Conservation (phyloP, 2,113 vertebrate genomes). For the Morphnarchus princeps region DNA sequence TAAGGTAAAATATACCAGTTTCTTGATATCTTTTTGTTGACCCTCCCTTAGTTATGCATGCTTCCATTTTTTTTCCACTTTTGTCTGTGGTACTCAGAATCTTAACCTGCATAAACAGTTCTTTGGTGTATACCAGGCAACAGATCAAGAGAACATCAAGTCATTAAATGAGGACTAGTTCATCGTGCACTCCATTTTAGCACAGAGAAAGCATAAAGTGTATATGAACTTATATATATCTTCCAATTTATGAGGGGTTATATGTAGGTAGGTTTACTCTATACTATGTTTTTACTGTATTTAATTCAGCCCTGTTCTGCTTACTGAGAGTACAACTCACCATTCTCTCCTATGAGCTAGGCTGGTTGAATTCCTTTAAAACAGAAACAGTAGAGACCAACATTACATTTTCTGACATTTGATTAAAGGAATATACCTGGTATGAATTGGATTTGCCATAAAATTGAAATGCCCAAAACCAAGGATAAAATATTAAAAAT, state of each 20-base stretch:
- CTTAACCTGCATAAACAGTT: neutral
- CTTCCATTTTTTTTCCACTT: neutral
- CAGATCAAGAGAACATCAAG: neutral
- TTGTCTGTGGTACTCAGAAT: neutral
- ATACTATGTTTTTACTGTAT: neutral
- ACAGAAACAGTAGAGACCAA: slow-evolving; percentile 13
- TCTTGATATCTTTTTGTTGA: neutral
- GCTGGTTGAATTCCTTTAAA: slow-evolving; percentile 22
- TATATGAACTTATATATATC: neutral
- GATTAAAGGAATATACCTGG: neutral
- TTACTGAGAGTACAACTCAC: neutral
- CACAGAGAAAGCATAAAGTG: neutral
- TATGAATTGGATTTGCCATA: neutral
- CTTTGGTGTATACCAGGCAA: neutral
- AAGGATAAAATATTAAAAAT: neutral
- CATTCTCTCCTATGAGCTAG: neutral
- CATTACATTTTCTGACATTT: slow-evolving; percentile 22
- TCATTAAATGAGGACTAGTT: neutral
- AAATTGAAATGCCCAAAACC: neutral
- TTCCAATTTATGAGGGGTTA: neutral
- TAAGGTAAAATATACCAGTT: neutral
- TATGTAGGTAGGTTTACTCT: neutral
- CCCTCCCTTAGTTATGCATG: neutral
- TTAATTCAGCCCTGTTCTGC: neutral
- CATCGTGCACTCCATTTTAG: neutral